Percentiles rank a stretch among this genome's conserved stretches.
Conservation (phyloP, 92 coral and sea anemone genomes). For the Phenganax stokvisi region DNA sequence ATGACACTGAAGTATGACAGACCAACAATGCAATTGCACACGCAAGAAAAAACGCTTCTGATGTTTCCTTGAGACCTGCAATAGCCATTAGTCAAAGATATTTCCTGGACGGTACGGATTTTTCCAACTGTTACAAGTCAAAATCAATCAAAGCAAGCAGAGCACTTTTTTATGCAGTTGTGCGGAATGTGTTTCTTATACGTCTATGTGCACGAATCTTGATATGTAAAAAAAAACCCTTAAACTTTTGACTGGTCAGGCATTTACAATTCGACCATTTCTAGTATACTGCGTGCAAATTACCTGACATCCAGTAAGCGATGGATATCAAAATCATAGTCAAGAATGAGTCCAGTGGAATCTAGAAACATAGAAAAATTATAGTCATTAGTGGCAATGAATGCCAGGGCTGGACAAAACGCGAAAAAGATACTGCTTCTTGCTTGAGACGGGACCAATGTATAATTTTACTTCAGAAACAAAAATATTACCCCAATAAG, state of each 20-base stretch:
- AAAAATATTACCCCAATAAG: conserved; percentile 62
- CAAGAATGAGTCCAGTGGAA: conserved; percentile 61
- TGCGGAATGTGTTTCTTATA: too few species aligned
- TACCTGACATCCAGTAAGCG: conserved; percentile 92
- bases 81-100: neutral
- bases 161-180: too few species aligned
- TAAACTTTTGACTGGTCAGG: neutral
- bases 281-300: neutral
- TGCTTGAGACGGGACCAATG: neutral
- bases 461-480: neutral
- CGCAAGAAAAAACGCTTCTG: conserved; percentile 33
- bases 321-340: conserved; percentile 58
- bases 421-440: neutral
- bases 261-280: neutral
- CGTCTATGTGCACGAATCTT: too few species aligned
- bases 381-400: neutral
- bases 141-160: too few species aligned
- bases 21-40: conserved; percentile 31
- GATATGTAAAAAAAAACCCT: neutral
- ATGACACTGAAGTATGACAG: conserved; percentile 36
- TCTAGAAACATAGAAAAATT: conserved; percentile 40
- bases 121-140: too few species aligned
- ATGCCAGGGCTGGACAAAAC: neutral
- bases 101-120: neutral
- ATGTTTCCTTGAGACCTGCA: conserved; percentile 25